Evolutionary conservation across 2,113 vertebrate species (phyloP).

Genomic region (Sebastes schlegelii): DNA sequence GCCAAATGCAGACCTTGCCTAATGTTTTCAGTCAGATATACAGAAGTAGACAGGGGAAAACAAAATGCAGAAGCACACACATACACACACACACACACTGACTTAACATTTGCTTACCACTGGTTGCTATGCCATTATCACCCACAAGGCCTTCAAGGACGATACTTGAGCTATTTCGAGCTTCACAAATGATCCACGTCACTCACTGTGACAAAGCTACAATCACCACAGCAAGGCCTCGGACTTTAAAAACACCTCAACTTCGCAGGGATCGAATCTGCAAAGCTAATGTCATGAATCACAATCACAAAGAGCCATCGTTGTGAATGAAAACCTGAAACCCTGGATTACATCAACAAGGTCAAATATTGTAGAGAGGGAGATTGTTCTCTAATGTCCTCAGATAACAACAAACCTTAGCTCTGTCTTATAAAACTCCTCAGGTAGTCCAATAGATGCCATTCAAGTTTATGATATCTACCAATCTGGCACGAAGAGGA

Average conservation of each 20-base stretch:
- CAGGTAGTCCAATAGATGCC: background rate
- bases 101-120: constrained; percentile 31
- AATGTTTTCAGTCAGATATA: constrained; percentile 39
- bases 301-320: background rate
- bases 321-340: constrained; percentile 25
- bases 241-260: constrained; percentile 32
- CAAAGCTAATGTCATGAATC: constrained; percentile 19
- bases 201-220: constrained; percentile 54
- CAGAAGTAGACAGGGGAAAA: constrained; percentile 20
- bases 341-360: constrained; percentile 4
- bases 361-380: background rate
- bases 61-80: background rate
- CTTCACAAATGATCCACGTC: constrained; percentile 46
- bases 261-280: constrained; percentile 26
- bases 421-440: constrained; percentile 3
- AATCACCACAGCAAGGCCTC: constrained; percentile 35
- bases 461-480: background rate
- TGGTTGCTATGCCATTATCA: constrained; percentile 59
- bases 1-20: constrained; percentile 37
- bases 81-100: background rate
- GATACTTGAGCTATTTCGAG: constrained; percentile 64
- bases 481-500: background rate
- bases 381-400: background rate
- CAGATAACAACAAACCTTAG: background rate
- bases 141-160: constrained; percentile 53